Base-by-base conservation (phyloP, 2,888 invertebrate genomes). In the Platynereis dumerilii region DNA sequence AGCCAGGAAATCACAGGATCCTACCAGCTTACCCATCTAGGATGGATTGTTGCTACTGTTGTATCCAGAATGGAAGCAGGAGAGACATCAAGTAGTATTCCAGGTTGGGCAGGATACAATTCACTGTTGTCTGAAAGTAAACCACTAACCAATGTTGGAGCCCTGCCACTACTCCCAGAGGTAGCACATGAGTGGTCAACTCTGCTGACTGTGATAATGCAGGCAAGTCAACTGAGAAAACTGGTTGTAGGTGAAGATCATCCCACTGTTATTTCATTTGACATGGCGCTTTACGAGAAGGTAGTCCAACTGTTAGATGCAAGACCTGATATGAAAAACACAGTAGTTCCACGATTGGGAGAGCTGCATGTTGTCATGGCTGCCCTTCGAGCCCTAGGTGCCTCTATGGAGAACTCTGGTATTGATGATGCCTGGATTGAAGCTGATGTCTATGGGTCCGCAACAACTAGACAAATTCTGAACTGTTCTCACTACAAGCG, bases 211-310 rank as follows among this genome's bases (percentile, higher is more conserved):
- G 61, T 53, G n/a, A n/a, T 64, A 2, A 64, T 48, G 64, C 55
- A 29, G 24, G 27, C 45, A 27, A 64, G 44, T 17, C 20, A 29
- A 28, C 15, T 64, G 52, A 58, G 20, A 7, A 42, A 34, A 12
- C 26, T 42, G 39, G 58, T 54, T 3, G 62, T 56, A 34, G 66
- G 60, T 52, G 64, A 65, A 59, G 67, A 58, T 39, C 59, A 65
- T 28, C 59, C 45, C 34, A 64, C 44, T 39, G 52, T 68, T 34
- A 62, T 67, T 52, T 39, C 61, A 28, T 61, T 68, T 58, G 60
- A 67, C 29, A 66, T 66, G 66, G 52, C 62, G 34, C 28, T 69
- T 10, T 60, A 64, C 29, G 67, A 64, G 61, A 69, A 64, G 60
- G 68, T 64, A n/a, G 52, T 64, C 7, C 69, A 60, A 27, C 60